phyloP scores from a whole-genome alignment of 2,888 invertebrate species.

The Yponomeuta plumbellus region DNA sequence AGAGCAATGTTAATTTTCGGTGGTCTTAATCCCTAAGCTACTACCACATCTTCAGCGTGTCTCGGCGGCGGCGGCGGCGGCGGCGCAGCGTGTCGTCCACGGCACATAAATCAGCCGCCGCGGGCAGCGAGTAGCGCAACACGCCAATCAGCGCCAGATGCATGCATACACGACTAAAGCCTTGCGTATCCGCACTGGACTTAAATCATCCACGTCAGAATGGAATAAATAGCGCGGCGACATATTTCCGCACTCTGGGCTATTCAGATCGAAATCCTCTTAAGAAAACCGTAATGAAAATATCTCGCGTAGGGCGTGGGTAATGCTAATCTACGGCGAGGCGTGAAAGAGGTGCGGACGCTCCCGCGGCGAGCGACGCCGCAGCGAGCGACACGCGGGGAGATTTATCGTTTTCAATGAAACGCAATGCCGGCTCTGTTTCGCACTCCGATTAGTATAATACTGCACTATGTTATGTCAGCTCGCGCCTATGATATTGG shows the following conservation, averaged over 20 bases:
- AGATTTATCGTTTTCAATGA: neutral
- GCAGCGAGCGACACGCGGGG: neutral
- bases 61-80: neutral
- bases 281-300: neutral
- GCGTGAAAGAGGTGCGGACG: conserved; percentile 1
- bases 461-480: conserved; percentile 1
- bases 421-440: neutral
- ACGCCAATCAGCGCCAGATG: conserved; percentile 5
- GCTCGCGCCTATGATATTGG: neutral
- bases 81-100: neutral
- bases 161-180: neutral
- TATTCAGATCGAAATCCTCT: neutral
- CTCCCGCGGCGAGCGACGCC: neutral
- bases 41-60: neutral
- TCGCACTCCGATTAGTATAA: conserved; percentile 3
- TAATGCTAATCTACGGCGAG: neutral
- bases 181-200: neutral
- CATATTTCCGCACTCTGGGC: neutral
- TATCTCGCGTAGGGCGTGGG: neutral
- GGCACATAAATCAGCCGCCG: conserved; percentile 3
- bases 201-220: neutral
- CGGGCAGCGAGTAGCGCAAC: neutral
- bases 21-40: neutral
- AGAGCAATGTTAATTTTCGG: neutral
- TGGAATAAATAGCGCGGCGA: neutral